phyloP scores from a whole-genome alignment of 2,888 invertebrate genomes.

The Pediacus dermestoides region DNA sequence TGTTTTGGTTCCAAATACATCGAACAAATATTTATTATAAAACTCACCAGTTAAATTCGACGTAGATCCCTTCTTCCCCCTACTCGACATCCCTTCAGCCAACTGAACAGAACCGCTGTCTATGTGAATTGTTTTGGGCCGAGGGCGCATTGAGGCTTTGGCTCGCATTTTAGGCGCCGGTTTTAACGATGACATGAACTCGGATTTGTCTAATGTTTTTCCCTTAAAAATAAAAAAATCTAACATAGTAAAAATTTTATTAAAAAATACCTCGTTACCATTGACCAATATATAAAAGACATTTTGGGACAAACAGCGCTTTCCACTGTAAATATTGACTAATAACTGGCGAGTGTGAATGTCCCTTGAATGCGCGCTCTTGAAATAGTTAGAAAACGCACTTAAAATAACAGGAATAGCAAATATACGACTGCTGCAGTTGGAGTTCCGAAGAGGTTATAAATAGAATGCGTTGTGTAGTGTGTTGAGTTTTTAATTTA shows the following conservation, averaged over 20 bases:
- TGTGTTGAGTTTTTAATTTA: no score
- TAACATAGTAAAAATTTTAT: conserved; percentile 2
- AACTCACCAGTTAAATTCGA: conserved; percentile 76
- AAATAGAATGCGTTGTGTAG: no score
- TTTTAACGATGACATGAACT: conserved; percentile 59
- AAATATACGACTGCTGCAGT: no score
- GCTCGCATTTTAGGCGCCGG: conserved; percentile 62
- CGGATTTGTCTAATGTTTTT: conserved; percentile 37
- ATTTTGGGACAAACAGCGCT: conserved; percentile 24
- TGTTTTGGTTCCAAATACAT: conserved; percentile 1
- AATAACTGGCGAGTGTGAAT: conserved; percentile 25
- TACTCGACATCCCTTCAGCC: conserved; percentile 71
- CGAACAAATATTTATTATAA: conserved; percentile 6
- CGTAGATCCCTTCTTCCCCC: conserved; percentile 76
- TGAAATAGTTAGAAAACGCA: conserved; percentile 26
- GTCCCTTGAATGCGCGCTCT: conserved; percentile 21
- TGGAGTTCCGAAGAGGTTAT: no score
- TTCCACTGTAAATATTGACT: conserved; percentile 21
- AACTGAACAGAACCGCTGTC: conserved; percentile 76
- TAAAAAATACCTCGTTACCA: conserved; percentile 28
- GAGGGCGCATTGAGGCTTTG: conserved; percentile 64
- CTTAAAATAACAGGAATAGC: conserved; percentile 24
- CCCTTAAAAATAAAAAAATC: conserved; percentile 55
- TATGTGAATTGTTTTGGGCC: conserved; percentile 89
- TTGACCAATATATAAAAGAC: conserved; percentile 48